Conservation (phyloP, 2,797 vertebrate genomes). For the Moxostoma hubbsi region DNA sequence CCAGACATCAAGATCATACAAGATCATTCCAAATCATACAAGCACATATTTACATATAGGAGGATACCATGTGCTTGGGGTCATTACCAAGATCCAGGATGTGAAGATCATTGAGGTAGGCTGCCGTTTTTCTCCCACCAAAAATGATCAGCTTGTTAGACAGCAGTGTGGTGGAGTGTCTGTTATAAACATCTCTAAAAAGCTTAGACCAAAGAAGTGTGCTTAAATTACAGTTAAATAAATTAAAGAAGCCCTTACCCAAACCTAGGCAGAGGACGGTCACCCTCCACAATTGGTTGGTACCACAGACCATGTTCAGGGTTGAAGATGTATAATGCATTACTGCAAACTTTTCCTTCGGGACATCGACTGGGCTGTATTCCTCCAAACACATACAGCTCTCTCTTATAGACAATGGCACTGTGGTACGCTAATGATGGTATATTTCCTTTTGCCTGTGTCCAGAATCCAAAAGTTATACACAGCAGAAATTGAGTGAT, state of each 20-base stretch:
- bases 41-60: background rate
- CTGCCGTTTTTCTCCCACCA: conserved; percentile 80
- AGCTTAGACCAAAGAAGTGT: too few relatives aligned
- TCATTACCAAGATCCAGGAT: conserved; percentile 86
- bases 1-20: background rate
- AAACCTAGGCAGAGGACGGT: conserved; percentile 84
- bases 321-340: conserved; percentile 88
- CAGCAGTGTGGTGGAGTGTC: conserved; percentile 86
- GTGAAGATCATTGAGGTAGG: conserved; percentile 86
- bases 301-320: conserved; percentile 92
- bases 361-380: conserved; percentile 70
- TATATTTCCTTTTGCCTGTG: conserved; percentile 84
- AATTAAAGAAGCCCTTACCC: conserved; percentile 75
- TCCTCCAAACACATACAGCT: conserved; percentile 91
- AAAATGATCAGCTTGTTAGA: conserved; percentile 86
- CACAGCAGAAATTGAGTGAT: background rate
- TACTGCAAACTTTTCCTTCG: conserved; percentile 78
- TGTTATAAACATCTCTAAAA: conserved; percentile 56
- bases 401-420: conserved; percentile 83
- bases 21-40: too few relatives aligned
- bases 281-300: conserved; percentile 88
- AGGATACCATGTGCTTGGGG: background rate
- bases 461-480: conserved; percentile 1
- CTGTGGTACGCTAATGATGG: conserved; percentile 85
- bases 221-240: too few relatives aligned